Evolutionary conservation across 2,888 invertebrate genomes (phyloP).

Genomic region (Clostera curtula): DNA sequence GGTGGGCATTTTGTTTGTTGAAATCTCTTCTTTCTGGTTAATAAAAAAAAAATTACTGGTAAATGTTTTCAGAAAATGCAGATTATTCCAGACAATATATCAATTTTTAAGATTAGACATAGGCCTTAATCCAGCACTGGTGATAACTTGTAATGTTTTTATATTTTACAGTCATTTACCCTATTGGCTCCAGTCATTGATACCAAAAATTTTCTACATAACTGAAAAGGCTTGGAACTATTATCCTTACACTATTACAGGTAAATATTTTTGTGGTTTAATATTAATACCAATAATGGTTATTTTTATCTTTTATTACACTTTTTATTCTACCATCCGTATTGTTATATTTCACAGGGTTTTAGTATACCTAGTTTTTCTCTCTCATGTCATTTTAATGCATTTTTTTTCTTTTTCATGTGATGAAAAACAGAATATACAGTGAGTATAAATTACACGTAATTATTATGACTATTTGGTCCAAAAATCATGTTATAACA

Average conservation of each 20-base stretch:
- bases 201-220: conserved; percentile 93
- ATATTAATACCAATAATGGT: too few species aligned
- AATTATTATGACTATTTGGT: not conserved
- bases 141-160: conserved; percentile 3
- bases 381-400: not conserved
- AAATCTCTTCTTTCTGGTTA: too few species aligned
- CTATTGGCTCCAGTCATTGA: conserved; percentile 90
- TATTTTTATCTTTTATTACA: too few species aligned
- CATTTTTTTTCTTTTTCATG: conserved; percentile 43
- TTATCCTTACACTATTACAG: conserved; percentile 92
- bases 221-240: conserved; percentile 97
- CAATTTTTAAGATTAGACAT: too few species aligned
- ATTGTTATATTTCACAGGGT: too few species aligned
- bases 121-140: not conserved
- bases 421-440: conserved; percentile 76
- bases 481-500: not conserved
- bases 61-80: too few species aligned
- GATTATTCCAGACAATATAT: too few species aligned
- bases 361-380: conserved; percentile 3
- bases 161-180: conserved; percentile 84
- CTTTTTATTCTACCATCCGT: too few species aligned
- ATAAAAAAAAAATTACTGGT: too few species aligned
- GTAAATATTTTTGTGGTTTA: conserved; percentile 48
- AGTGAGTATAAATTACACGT: conserved; percentile 75
- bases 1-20: too few species aligned